Conservation (phyloP, 2,888 invertebrate species). For the Catonia carolina region DNA sequence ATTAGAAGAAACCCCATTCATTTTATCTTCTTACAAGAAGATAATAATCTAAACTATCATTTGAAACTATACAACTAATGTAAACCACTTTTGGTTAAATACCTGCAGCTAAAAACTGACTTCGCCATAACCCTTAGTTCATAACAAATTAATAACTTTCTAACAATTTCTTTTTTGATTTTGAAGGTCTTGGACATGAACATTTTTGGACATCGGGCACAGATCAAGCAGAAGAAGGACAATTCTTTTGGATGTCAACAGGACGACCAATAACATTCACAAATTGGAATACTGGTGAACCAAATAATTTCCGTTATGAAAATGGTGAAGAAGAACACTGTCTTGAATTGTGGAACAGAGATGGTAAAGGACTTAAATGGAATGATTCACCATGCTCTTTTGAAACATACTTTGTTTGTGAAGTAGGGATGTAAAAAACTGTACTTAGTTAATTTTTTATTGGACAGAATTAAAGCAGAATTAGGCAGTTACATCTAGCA, state of each 20-base stretch:
- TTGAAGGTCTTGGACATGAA: slow-evolving; percentile 80
- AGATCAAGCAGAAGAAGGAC: slow-evolving; percentile 83
- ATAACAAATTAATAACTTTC: too few species aligned
- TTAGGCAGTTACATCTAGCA: too few species aligned
- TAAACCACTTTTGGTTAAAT: too few species aligned
- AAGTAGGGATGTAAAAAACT: slow-evolving; percentile 50
- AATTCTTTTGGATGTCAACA: slow-evolving; percentile 90
- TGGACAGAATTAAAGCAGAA: too few species aligned
- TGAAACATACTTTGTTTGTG: slow-evolving; percentile 87
- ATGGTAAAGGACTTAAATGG: slow-evolving; percentile 88
- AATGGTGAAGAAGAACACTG: slow-evolving; percentile 92
- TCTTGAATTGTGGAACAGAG: slow-evolving; percentile 83
- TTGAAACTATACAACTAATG: too few species aligned
- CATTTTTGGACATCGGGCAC: slow-evolving; percentile 93
- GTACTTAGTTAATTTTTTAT: too few species aligned
- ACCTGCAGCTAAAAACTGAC: too few species aligned
- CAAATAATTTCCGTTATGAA: slow-evolving; percentile 88
- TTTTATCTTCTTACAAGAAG: too few species aligned
- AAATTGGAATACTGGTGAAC: slow-evolving; percentile 91
- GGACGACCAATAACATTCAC: slow-evolving; percentile 83
- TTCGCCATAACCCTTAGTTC: too few species aligned
- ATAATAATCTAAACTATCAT: too few species aligned
- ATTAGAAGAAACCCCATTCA: too few species aligned
- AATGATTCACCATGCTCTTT: slow-evolving; percentile 91
- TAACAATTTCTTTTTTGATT: too few species aligned